phyloP scores from a whole-genome alignment of 2,113 vertebrate genomes.

The Aramus guarauna region DNA sequence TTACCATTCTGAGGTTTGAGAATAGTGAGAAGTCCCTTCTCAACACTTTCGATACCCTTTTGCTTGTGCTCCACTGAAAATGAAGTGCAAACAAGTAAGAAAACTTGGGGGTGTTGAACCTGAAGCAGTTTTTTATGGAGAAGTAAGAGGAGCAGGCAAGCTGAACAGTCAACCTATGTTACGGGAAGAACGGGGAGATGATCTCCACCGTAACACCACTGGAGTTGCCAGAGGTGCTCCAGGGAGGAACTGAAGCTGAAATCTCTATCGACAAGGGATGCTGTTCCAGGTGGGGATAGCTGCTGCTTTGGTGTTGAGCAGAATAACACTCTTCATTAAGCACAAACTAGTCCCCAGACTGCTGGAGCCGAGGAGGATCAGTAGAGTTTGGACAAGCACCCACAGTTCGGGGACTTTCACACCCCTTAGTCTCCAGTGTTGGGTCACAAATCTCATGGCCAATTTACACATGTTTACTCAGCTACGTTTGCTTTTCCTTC shows the following conservation, averaged over 20 bases:
- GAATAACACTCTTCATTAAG: background rate
- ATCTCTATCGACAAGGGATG: background rate
- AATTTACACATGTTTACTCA: background rate
- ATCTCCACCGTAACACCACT: background rate
- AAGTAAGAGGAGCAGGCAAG: background rate
- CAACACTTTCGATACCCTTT: background rate
- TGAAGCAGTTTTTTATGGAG: background rate
- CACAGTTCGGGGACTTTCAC: background rate
- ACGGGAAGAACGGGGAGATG: background rate
- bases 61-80: background rate
- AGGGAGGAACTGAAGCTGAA: background rate
- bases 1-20: background rate
- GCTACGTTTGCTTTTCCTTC: background rate
- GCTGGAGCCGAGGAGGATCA: background rate
- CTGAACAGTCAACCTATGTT: background rate
- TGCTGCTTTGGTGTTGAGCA: fast-evolving
- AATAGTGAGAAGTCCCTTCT: background rate
- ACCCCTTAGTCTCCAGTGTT: background rate
- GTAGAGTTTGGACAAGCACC: background rate
- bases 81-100: background rate
- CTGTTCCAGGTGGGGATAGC: background rate
- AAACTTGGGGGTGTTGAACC: background rate
- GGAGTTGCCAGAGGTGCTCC: background rate
- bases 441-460: background rate
- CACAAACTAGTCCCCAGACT: background rate